Percentiles rank a stretch among this genome's conserved stretches.
Evolutionary conservation across 2,113 vertebrate genomes (phyloP).

Genomic region (Callionymus lyra): DNA sequence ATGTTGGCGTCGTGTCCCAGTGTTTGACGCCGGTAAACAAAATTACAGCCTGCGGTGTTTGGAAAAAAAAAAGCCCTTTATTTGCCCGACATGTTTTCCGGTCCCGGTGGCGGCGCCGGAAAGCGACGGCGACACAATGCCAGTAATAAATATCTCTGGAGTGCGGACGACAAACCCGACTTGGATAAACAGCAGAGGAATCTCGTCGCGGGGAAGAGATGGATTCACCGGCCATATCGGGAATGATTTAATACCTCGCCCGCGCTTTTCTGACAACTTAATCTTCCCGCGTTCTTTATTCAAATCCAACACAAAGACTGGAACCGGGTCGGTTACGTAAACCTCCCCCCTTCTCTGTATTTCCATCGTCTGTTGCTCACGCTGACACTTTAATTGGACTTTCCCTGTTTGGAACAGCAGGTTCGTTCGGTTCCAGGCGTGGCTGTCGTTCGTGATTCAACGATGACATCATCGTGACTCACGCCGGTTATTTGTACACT

Average conservation of each 20-base stretch:
- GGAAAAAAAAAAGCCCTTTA: conserved; percentile 40
- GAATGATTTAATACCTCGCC: conserved; percentile 57
- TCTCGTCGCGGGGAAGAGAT: conserved; percentile 44
- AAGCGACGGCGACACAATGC: conserved; percentile 57
- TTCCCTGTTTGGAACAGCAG: no score
- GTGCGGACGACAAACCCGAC: conserved; percentile 50
- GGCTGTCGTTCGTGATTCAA: no score
- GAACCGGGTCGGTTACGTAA: conserved; percentile 41
- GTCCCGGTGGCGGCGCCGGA: conserved; percentile 37
- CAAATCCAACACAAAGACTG: conserved; percentile 49
- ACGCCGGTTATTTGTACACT: no score
- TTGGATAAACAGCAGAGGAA: conserved; percentile 58
- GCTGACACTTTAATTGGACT: no score
- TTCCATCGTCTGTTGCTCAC: background rate
- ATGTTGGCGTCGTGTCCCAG: conserved; percentile 17
- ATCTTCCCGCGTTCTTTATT: conserved; percentile 52
- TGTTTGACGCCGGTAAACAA: conserved; percentile 50
- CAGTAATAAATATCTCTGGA: conserved; percentile 62
- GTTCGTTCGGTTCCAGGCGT: no score
- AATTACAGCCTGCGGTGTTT: conserved; percentile 39
- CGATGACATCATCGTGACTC: no score
- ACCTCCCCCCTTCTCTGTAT: no score
- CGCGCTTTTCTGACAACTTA: conserved; percentile 52
- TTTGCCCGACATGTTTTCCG: conserved; percentile 43
- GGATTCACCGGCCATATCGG: conserved; percentile 41